phyloP scores from a whole-genome alignment of 2,113 vertebrate species.

The Trogon surrucura region DNA sequence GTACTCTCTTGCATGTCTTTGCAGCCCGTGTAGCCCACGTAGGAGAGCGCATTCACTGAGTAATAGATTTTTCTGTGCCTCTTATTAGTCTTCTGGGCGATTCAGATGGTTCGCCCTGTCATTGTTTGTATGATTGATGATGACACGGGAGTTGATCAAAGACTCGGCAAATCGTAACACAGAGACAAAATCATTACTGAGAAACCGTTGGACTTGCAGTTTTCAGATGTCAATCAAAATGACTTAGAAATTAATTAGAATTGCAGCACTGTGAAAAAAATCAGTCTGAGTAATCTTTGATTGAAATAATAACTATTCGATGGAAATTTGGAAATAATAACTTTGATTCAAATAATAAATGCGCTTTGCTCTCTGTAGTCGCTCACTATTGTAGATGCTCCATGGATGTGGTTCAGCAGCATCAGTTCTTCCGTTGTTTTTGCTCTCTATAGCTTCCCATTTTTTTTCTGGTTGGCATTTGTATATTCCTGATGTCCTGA shows the following conservation, averaged over 20 bases:
- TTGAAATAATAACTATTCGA: neutral
- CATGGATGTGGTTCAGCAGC: conserved; percentile 13
- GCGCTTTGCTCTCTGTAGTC: conserved; percentile 24
- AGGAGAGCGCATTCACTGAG: neutral
- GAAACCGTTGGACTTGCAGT: neutral
- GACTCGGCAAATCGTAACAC: neutral
- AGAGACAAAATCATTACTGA: conserved; percentile 19
- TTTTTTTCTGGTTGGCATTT: neutral
- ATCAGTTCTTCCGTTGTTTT: neutral
- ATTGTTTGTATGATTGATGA: conserved; percentile 47
- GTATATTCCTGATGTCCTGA: neutral
- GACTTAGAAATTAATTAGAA: conserved; percentile 22
- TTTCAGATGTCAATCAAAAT: conserved; percentile 31
- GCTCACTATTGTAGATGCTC: neutral
- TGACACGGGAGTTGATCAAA: conserved; percentile 48
- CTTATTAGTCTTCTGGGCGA: neutral
- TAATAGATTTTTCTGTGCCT: neutral
- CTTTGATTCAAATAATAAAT: neutral
- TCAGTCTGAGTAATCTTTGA: neutral
- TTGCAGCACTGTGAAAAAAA: neutral
- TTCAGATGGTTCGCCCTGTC: conserved; percentile 6
- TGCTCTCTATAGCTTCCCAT: neutral
- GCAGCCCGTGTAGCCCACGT: neutral
- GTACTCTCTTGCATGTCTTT: neutral
- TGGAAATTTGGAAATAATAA: conserved; percentile 25